Evolutionary conservation across 2,888 invertebrate species (phyloP).

Genomic region (Apodemia mormo): DNA sequence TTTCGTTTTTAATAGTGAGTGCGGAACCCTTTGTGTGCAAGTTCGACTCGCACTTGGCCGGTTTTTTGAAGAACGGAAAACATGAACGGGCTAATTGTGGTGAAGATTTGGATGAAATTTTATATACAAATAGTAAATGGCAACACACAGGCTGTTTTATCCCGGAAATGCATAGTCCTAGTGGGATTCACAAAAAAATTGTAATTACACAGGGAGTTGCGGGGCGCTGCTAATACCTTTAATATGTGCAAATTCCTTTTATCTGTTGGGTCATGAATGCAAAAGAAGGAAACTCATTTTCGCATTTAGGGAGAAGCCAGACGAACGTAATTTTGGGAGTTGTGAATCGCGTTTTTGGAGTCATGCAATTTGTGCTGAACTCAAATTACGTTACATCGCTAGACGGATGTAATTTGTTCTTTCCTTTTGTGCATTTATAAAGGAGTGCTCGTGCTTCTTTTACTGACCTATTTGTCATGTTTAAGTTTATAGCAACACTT

Average conservation of each 20-base stretch:
- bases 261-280: background rate
- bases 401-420: background rate
- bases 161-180: background rate
- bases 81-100: no score
- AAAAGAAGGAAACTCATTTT: conserved; percentile 6
- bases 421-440: conserved; percentile 4
- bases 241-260: conserved; percentile 3
- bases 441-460: background rate
- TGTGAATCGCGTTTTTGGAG: background rate
- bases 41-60: no score
- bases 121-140: background rate
- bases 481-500: background rate
- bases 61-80: no score
- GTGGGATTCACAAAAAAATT: background rate
- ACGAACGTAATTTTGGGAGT: background rate
- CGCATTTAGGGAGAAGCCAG: conserved; percentile 1
- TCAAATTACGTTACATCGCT: background rate
- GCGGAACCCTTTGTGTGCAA: no score
- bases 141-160: background rate
- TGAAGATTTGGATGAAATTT: no score
- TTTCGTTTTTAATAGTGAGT: no score
- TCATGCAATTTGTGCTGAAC: background rate
- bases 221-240: background rate
- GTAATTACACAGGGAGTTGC: background rate
- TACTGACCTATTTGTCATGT: background rate